These are phyloP conservation scores for Galerucella nymphaeae DNA, from an alignment of 2,888 invertebrate genomes.

Conservation along the genomic window DNA sequence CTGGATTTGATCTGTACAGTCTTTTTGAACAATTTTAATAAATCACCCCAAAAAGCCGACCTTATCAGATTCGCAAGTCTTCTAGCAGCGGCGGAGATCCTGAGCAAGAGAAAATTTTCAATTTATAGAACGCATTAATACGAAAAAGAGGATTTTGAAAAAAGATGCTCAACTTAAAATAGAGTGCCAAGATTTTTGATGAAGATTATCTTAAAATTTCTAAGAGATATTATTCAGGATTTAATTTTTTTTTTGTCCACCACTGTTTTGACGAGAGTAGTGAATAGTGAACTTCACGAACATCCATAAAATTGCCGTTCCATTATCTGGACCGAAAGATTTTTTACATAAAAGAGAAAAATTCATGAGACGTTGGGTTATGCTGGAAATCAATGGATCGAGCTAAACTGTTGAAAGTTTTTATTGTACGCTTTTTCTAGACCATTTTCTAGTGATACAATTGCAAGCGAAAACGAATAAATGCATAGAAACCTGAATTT, in stretches of 20 bases:
- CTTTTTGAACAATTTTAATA: slow-evolving; percentile 41
- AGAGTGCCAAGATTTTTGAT: too few relatives aligned
- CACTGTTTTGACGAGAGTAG: slow-evolving; percentile 5
- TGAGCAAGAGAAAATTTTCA: too few relatives aligned
- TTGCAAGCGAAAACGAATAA: background rate
- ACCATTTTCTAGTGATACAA: slow-evolving; percentile 2
- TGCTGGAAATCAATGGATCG: slow-evolving; percentile 39
- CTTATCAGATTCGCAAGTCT: slow-evolving; percentile 34
- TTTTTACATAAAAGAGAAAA: slow-evolving; percentile 26
- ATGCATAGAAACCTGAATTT: too few relatives aligned
- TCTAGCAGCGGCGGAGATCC: slow-evolving; percentile 16
- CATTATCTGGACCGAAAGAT: slow-evolving; percentile 40
- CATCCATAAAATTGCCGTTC: slow-evolving; percentile 42
- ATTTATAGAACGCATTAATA: too few relatives aligned
- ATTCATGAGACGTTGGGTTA: slow-evolving; percentile 36
- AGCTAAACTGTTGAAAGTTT: slow-evolving; percentile 37
- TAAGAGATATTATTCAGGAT: too few relatives aligned
- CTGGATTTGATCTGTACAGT: slow-evolving; percentile 43
- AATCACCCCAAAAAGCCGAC: slow-evolving; percentile 41
- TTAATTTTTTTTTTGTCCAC: too few relatives aligned
- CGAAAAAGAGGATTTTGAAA: too few relatives aligned
- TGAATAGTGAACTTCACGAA: slow-evolving; percentile 38
- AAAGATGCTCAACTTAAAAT: too few relatives aligned
- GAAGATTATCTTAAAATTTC: too few relatives aligned
- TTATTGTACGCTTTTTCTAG: slow-evolving; percentile 33